A percentile compares a stretch with the other conserved stretches of the same genome.
Conservation (phyloP, 2,888 invertebrate species). For the Netelia virgata region DNA sequence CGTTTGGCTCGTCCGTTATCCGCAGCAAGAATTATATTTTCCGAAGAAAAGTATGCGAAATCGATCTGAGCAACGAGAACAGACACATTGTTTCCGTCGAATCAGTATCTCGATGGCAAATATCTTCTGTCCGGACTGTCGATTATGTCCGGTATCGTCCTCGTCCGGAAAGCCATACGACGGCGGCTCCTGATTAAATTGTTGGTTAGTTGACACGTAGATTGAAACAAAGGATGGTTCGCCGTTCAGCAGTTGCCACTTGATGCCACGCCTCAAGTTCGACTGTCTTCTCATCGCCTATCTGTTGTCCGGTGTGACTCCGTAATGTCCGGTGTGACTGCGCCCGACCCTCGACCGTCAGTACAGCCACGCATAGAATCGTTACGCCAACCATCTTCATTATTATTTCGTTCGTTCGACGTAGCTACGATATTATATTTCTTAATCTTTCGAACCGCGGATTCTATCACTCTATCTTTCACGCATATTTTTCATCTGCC, state of each 20-base stretch:
- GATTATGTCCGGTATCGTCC: neutral
- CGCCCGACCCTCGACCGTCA: slow-evolving; percentile 8
- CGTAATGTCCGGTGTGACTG: slow-evolving; percentile 32
- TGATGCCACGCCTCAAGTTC: slow-evolving; percentile 45
- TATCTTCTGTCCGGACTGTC: slow-evolving; percentile 37
- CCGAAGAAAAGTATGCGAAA: neutral
- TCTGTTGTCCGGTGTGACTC: slow-evolving; percentile 17
- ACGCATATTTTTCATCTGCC: slow-evolving; percentile 45
- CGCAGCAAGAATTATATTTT: too few species aligned
- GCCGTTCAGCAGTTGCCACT: slow-evolving; percentile 48
- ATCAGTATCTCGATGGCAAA: slow-evolving; percentile 33
- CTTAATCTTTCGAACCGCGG: neutral
- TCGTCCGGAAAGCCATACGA: neutral
- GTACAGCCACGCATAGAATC: slow-evolving; percentile 15
- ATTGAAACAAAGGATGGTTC: slow-evolving; percentile 7
- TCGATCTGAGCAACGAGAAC: neutral
- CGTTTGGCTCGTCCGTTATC: neutral
- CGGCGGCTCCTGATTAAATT: neutral
- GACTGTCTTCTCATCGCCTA: slow-evolving; percentile 54
- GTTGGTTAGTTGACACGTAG: neutral
- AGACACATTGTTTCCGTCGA: neutral
- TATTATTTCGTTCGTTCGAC: neutral
- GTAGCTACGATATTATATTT: neutral
- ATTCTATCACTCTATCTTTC: slow-evolving; percentile 21
- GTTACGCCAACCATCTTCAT: slow-evolving; percentile 44